Evolutionary conservation across 2,888 invertebrate species (phyloP), one percentile per base, ranked within the genome.

Genomic region (Tromatobia lineatoria): DNA sequence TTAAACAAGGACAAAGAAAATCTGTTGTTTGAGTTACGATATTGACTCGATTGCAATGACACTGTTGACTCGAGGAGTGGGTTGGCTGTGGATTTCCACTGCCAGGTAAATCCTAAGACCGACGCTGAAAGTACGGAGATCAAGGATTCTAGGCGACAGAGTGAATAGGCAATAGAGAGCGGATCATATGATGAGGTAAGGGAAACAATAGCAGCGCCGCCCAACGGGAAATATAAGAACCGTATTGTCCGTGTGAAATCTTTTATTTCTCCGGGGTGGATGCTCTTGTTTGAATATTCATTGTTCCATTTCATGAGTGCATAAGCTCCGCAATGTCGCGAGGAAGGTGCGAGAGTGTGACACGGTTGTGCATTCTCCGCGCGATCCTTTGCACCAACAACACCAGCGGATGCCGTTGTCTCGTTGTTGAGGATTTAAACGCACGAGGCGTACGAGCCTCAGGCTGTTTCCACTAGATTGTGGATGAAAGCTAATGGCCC

Each of bases 271-370:
- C 20, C 10, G 29, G 29, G 29, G 45, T 64, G 45, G 75, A 83
- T 71, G 76, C 80, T 74, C 71, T 66, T 54, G 83, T 80, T 82
- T 82, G 70, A 84, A 82, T 86, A 85, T 86, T 86, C 83, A 85
- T 86, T 71, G 79, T 80, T 78, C 23, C 70, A 25, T 25, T 59
- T 29, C 80, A 38, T 25, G 80, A 66, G 80, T 25, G 25, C 47
- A 10, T 29, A 29, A 76, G 61, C 38, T 54, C 18, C 47, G 54
- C 42, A 66, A 50, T 57, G 23, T 15, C 10, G 42, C 74, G 74
- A 13, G n/a, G n/a, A 59, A 83, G 70, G 78, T 79, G 61, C 59
- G 69, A 78, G 52, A 80, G 23, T 73, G 66, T 61, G 50, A 76
- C 79, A 67, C 47, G 69, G 15, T 66, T 76, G 69, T 77, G 54